These are phyloP conservation scores for Morelia viridis DNA, from an alignment of 2,797 vertebrate genomes.

Conservation along the genomic window DNA sequence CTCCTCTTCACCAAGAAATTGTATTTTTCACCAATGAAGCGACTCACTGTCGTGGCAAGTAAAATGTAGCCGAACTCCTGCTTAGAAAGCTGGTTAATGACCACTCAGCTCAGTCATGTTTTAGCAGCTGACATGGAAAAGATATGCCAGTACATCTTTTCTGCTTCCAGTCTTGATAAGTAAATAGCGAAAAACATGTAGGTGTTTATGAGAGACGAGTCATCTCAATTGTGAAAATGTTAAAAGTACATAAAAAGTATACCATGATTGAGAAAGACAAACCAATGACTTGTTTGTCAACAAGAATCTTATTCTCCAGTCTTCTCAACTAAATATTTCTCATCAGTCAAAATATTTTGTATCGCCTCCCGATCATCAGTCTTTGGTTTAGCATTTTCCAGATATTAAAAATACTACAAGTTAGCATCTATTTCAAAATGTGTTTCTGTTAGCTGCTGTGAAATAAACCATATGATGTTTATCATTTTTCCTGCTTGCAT, in stretches of 20 bases:
- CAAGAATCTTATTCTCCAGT: neutral
- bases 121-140: neutral
- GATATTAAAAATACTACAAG: neutral
- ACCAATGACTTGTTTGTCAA: neutral
- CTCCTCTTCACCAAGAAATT: neutral
- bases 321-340: neutral
- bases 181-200: neutral
- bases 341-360: neutral
- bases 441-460: neutral
- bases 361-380: neutral
- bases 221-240: neutral
- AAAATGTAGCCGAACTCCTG: neutral
- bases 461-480: neutral
- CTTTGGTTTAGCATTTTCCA: neutral
- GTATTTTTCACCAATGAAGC: neutral
- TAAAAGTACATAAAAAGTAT: neutral
- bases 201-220: neutral
- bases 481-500: neutral
- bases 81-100: neutral
- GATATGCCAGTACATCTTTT: neutral
- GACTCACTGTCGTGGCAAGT: neutral
- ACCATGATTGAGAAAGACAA: neutral
- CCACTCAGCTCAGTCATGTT: neutral
- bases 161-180: neutral
- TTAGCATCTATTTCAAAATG: neutral